Evolutionary conservation across 2,888 invertebrate species (phyloP).

Genomic region (Pammene fasciana): DNA sequence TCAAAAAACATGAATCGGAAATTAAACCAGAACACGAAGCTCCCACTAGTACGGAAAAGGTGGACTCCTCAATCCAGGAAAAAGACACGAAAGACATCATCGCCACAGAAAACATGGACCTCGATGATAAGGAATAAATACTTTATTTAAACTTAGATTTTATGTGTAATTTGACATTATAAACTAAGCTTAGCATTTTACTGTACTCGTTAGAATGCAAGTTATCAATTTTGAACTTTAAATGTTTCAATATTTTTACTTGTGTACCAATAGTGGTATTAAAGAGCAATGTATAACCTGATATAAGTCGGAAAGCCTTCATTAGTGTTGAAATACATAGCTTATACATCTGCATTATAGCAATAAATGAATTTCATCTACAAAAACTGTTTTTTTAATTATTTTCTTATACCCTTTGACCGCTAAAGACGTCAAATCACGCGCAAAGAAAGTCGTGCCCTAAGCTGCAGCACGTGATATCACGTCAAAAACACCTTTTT

Average conservation of each 20-base stretch:
- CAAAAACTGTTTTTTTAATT: too few species aligned
- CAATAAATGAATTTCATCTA: too few species aligned
- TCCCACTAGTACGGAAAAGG: conserved; percentile 38
- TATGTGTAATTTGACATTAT: conserved; percentile 22
- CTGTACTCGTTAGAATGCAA: conserved; percentile 15
- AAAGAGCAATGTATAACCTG: background rate
- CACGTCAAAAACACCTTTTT: too few species aligned
- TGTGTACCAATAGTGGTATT: background rate
- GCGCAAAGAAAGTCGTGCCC: too few species aligned
- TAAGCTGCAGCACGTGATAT: too few species aligned
- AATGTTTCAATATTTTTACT: conserved; percentile 10
- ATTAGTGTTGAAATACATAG: background rate
- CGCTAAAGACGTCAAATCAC: too few species aligned
- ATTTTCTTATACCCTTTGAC: too few species aligned
- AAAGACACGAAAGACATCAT: conserved; percentile 53
- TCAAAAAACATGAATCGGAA: conserved; percentile 42
- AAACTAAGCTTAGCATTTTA: conserved; percentile 29
- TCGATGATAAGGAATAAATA: conserved; percentile 64
- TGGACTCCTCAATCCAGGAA: conserved; percentile 26
- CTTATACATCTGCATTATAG: too few species aligned
- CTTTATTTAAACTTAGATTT: conserved; percentile 17
- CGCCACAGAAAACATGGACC: conserved; percentile 64
- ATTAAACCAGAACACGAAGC: conserved; percentile 35
- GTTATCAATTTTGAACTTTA: background rate
- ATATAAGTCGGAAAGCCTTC: conserved; percentile 1